Percentiles rank a stretch among this genome's conserved stretches.
phyloP scores from a whole-genome alignment of 1,140 invertebrate species.

The Solen grandis region DNA sequence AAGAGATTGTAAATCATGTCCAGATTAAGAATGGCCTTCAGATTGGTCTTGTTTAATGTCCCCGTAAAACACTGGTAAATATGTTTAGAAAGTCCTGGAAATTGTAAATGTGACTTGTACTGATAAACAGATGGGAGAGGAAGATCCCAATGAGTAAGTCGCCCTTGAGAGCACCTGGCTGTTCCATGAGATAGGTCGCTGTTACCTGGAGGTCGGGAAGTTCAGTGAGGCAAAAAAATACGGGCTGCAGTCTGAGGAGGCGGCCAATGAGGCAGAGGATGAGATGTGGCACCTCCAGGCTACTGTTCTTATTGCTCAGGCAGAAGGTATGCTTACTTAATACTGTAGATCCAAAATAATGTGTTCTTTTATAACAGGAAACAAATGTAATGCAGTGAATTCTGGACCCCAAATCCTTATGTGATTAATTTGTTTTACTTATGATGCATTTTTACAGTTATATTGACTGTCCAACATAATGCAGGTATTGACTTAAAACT shows the following conservation, averaged over 20 bases:
- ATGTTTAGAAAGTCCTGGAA: too few relatives aligned
- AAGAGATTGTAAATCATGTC: too few relatives aligned
- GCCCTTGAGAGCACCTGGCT: slow-evolving; percentile 78
- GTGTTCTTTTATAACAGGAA: too few relatives aligned
- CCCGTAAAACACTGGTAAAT: too few relatives aligned
- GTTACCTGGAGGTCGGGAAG: slow-evolving; percentile 76
- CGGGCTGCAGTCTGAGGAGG: slow-evolving; percentile 74
- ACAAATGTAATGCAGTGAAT: too few relatives aligned
- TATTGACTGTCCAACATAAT: too few relatives aligned
- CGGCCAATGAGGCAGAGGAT: slow-evolving; percentile 74
- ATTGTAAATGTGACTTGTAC: too few relatives aligned
- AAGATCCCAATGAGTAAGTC: slow-evolving; percentile 75
- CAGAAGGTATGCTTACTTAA: slow-evolving; percentile 65
- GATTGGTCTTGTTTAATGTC: too few relatives aligned
- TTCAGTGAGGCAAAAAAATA: slow-evolving; percentile 71
- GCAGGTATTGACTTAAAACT: too few relatives aligned
- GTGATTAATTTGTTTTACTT: neutral
- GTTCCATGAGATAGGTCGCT: slow-evolving; percentile 80
- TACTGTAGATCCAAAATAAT: too few relatives aligned
- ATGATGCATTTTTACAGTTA: too few relatives aligned
- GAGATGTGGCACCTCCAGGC: slow-evolving; percentile 80
- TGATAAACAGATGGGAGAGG: slow-evolving; percentile 77
- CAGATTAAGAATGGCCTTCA: too few relatives aligned
- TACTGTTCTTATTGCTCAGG: slow-evolving; percentile 76
- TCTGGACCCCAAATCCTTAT: neutral